Base-by-base conservation (phyloP, 2,113 vertebrate genomes). In the Eurypyga helias region DNA sequence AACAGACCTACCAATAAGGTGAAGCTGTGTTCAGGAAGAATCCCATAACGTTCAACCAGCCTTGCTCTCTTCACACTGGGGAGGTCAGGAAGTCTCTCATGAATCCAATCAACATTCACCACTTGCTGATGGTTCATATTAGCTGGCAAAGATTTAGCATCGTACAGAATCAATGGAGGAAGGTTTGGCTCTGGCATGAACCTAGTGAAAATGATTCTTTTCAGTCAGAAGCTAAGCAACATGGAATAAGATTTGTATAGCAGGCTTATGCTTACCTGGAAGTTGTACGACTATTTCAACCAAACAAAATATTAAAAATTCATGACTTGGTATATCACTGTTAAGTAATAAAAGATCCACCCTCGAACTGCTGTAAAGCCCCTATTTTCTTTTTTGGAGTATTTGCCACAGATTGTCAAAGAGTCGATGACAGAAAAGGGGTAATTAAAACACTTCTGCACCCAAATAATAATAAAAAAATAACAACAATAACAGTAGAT, bases 181-280 rank as follows among this genome's bases (percentile, higher is more conserved):
- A 99, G 98, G 97, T 99, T 99, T 93, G 99, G 99, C 95, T 99
- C 99, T 3, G 99, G 99, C 99, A 99, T 99, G 64, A 99, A 99
- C 97, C 99, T 99, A 80, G 80, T 51, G 28, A 84, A 89, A 97
- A 87, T 61, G n/a, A 81, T 69, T 90, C 51, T 70, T 91, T 92
- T 46, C 41, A 70, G 28, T 84, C 64, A 38, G 33, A 92, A 95
- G n/a, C 24, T 51, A 36, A 93, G 86, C 29, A 90, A 73, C 16
- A 77, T 34, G 26, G 23, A 89, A 60, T 78, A 89, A 92, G 66
- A 84, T 49, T 21, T 52, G 4, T 69, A 72, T 36, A 29, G 19
- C 31, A 66, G 55, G 23, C 62, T 84, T 70, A 70, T 41, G 67
- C 33, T 72, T 72, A 65, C 24, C 33, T 55, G n/a, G 41, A 75